Evolutionary conservation across 2,888 invertebrate species (phyloP).

Genomic region (Machimus rusticus): DNA sequence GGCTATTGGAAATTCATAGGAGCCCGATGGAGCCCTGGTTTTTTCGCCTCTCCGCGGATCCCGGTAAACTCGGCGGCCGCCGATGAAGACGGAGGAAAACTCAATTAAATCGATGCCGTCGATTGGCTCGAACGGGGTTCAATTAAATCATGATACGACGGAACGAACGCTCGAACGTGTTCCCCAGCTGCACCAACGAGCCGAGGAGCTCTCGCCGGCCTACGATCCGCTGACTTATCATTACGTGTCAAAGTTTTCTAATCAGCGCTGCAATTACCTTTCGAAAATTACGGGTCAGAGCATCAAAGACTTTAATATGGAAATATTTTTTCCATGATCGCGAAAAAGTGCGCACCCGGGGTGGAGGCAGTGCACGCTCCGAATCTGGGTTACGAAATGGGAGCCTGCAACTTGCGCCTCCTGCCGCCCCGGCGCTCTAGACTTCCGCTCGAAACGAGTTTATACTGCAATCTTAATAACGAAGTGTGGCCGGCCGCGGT

Average conservation of each 20-base stretch:
- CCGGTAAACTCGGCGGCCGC: conserved; percentile 1
- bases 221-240: conserved; percentile 43
- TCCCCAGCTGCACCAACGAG: conserved; percentile 41
- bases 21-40: conserved; percentile 11
- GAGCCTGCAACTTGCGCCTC: background rate
- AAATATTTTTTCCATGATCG: conserved; percentile 24
- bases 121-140: conserved; percentile 45
- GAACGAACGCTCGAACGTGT: conserved; percentile 39
- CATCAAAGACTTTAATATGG: conserved; percentile 37
- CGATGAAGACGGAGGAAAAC: conserved; percentile 42
- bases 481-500: background rate
- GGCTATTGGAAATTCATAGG: conserved; percentile 36
- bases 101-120: conserved; percentile 47
- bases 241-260: conserved; percentile 48
- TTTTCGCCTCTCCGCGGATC: background rate
- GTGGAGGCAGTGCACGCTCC: background rate
- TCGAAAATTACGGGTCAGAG: conserved; percentile 43
- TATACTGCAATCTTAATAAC: background rate
- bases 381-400: conserved; percentile 32
- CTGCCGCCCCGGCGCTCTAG: background rate
- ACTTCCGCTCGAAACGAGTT: conserved; percentile 16
- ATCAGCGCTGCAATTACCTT: conserved; percentile 46
- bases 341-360: background rate
- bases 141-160: conserved; percentile 46
- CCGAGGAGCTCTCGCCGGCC: conserved; percentile 6